Percentiles rank a stretch among this genome's conserved stretches.
phyloP scores from a whole-genome alignment of 1,140 invertebrate species.

The Drosophila virilis region DNA sequence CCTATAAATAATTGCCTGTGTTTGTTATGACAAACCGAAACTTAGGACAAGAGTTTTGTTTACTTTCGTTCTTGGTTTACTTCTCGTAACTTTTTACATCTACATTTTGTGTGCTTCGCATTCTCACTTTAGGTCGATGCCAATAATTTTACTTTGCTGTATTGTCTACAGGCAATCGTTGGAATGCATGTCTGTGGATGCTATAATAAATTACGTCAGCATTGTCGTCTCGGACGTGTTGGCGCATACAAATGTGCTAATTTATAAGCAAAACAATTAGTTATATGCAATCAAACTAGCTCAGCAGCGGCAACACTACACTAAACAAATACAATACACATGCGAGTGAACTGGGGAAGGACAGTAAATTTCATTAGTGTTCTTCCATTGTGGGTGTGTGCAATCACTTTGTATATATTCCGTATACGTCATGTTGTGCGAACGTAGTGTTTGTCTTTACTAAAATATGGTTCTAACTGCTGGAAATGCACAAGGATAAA shows the following conservation, averaged over 20 bases:
- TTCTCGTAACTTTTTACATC: too few relatives aligned
- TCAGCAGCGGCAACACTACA: slow-evolving; percentile 30
- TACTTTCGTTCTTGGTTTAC: too few relatives aligned
- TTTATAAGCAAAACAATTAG: slow-evolving; percentile 81
- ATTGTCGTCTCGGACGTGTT: slow-evolving; percentile 45
- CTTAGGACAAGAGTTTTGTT: neutral
- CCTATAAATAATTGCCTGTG: neutral
- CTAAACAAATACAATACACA: slow-evolving; percentile 38
- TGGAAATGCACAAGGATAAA: neutral
- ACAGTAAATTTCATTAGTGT: slow-evolving; percentile 79
- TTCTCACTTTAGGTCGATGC: neutral
- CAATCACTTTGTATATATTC: slow-evolving; percentile 68
- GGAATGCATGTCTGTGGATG: slow-evolving; percentile 34
- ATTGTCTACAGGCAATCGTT: slow-evolving; percentile 2
- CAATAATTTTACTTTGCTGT: slow-evolving; percentile 1
- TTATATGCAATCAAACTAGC: slow-evolving; percentile 66
- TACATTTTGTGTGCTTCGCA: too few relatives aligned
- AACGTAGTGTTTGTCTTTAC: slow-evolving; percentile 38
- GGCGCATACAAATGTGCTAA: slow-evolving; percentile 80
- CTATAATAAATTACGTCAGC: slow-evolving; percentile 74
- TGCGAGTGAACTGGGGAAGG: slow-evolving; percentile 27
- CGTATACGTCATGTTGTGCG: slow-evolving; percentile 68
- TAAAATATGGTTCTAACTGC: slow-evolving; percentile 13
- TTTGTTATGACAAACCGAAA: slow-evolving; percentile 1
- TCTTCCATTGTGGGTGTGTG: slow-evolving; percentile 33